A percentile compares a stretch with the other conserved stretches of the same genome.
These are phyloP conservation scores for Jaculus jaculus DNA, from an alignment of 2,113 vertebrate genomes.

Conservation along the genomic window DNA sequence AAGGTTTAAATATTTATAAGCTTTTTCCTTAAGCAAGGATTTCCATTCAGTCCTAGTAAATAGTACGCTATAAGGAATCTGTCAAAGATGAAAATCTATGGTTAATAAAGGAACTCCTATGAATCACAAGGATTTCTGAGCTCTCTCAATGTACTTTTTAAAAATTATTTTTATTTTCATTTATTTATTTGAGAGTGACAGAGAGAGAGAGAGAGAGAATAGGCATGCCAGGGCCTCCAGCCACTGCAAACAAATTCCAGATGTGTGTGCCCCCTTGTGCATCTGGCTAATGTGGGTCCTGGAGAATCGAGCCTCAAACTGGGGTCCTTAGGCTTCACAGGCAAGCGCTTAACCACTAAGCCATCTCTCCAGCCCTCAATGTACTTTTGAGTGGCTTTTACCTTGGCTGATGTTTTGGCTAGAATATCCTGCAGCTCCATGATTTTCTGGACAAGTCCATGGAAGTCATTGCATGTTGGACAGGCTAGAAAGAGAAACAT, in stretches of 20 bases:
- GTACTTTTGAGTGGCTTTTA: slow-evolving; percentile 80
- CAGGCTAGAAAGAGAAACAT: slow-evolving; percentile 89
- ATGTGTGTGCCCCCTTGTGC: too few relatives aligned
- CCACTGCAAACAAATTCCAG: too few relatives aligned
- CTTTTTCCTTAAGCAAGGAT: slow-evolving; percentile 12
- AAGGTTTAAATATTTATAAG: slow-evolving; percentile 63
- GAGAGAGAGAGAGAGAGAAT: too few relatives aligned
- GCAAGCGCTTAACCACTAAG: too few relatives aligned
- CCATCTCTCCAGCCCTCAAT: too few relatives aligned
- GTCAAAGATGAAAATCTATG: slow-evolving; percentile 44
- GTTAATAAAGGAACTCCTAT: slow-evolving; percentile 14
- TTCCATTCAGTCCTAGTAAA: slow-evolving; percentile 58
- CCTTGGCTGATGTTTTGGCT: slow-evolving; percentile 98
- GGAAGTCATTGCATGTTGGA: slow-evolving; percentile 98
- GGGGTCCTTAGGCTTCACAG: too few relatives aligned
- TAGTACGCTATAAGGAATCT: not conserved
- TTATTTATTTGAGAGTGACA: too few relatives aligned
- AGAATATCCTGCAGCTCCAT: slow-evolving; percentile 99
- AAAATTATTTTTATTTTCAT: too few relatives aligned
- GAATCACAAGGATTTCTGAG: not conserved
- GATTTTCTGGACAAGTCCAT: slow-evolving; percentile 99
- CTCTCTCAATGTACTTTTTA: not conserved
- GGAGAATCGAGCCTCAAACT: too few relatives aligned
- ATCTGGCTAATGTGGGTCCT: too few relatives aligned
- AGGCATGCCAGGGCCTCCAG: too few relatives aligned